Evolutionary conservation across 2,113 vertebrate genomes (phyloP), one percentile per base, ranked within the genome.

Genomic region (Irena cyanogastra): DNA sequence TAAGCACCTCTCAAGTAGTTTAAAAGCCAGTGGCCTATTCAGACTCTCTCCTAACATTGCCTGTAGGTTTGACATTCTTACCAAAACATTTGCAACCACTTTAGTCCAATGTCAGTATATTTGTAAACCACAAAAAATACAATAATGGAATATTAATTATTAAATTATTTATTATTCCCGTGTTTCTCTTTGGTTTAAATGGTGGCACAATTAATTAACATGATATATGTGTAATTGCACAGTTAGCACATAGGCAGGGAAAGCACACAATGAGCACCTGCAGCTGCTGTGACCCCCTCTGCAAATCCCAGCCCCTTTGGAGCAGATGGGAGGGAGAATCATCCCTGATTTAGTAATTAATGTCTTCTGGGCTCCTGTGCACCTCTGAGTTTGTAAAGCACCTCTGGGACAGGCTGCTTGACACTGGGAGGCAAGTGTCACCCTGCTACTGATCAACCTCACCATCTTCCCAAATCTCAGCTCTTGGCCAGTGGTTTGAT

Each of bases 251-350:
- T 1, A 6, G 9, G 9, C n/a, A 44, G 37, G 45, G 53, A 35
- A 50, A 37, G n/a, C 30, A n/a, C 42, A 24, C 4, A 2, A 14
- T 6, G 27, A 5, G 4, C 10, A 26, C 1, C 0, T 30, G 17
- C 50, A 57, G 15, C 28, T 72, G 22, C 37, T 44, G 41, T 37
- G 47, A 26, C 7, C 31, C 21, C 10, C 5, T 35, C 24, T 33
- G 72, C 21, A 57, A 63, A 69, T 41, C n/a, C 31, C 68, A 91
- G 30, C 20, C 41, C 53, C 54, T 76, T 50, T 15, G 23, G 69
- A 77, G 86, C 45, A 44, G 47, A 42, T 45, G 1, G 11, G 18
- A 91, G 23, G 35, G 18, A 64, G 15, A 24, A 31, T 37, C 22
- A 11, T 24, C 3, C 5, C 60, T 74, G 37, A 16, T 44, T 74